Conservation (phyloP, 2,113 vertebrate genomes). For the Proterorhinus semilunaris region DNA sequence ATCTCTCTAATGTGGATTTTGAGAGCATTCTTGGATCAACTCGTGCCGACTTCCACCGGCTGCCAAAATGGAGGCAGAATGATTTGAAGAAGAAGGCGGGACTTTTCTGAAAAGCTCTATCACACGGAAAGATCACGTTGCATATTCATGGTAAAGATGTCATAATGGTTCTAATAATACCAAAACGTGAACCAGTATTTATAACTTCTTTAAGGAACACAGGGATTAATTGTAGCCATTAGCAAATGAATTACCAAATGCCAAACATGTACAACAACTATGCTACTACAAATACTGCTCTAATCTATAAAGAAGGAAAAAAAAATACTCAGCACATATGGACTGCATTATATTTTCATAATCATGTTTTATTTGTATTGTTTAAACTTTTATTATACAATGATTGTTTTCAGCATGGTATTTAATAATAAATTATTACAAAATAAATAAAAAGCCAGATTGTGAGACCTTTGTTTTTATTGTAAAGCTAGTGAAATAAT, state of each 20-base stretch:
- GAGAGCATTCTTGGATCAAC: slow-evolving; percentile 81
- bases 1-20: slow-evolving; percentile 85
- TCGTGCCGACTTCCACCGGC: slow-evolving; percentile 80
- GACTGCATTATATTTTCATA: neutral
- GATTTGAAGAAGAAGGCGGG: slow-evolving; percentile 86
- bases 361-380: neutral
- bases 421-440: slow-evolving; percentile 2
- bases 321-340: neutral
- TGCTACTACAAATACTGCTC: no score
- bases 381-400: neutral
- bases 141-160: neutral
- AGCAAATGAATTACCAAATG: neutral
- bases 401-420: neutral
- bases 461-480: slow-evolving; percentile 35
- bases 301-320: no score
- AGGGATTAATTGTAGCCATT: neutral
- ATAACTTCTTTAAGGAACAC: slow-evolving; percentile 2
- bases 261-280: no score
- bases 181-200: neutral
- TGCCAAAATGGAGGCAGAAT: slow-evolving; percentile 90
- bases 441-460: neutral
- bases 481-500: slow-evolving; percentile 25
- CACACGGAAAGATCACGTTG: neutral
- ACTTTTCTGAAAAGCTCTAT: slow-evolving; percentile 79
- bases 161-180: neutral